phyloP scores from a whole-genome alignment of 2,113 vertebrate genomes.

The Rhipidura dahli region DNA sequence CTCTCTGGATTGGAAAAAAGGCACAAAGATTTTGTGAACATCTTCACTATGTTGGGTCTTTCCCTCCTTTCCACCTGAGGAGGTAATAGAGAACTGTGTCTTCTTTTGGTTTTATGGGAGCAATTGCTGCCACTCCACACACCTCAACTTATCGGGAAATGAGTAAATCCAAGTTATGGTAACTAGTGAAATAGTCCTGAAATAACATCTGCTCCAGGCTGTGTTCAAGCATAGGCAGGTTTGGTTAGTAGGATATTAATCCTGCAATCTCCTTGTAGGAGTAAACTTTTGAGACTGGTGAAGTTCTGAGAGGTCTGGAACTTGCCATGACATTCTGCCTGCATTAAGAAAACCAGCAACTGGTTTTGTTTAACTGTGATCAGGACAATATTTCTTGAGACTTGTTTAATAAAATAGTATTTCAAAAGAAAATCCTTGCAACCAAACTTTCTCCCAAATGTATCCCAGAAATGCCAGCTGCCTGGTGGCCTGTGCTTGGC shows the following conservation, averaged over 20 bases:
- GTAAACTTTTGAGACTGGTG: background rate
- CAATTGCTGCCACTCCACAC: background rate
- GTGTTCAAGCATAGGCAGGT: background rate
- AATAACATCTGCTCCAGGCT: background rate
- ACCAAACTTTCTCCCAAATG: fast-evolving
- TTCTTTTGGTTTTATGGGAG: background rate
- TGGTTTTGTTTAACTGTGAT: background rate
- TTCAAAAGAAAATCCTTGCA: background rate
- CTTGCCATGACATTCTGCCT: background rate
- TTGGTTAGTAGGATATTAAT: background rate
- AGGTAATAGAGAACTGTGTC: background rate
- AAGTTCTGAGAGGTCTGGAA: background rate
- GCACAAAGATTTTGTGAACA: background rate
- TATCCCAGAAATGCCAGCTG: background rate
- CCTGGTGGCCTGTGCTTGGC: background rate
- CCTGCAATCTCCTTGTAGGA: background rate
- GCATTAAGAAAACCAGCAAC: background rate
- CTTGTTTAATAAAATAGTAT: background rate
- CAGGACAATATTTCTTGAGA: background rate
- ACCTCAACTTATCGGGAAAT: background rate
- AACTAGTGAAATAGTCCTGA: background rate
- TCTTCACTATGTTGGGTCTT: background rate
- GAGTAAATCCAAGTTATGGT: background rate
- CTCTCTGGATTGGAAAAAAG: background rate
- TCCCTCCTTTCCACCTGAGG: background rate